Base-by-base conservation (phyloP, 1,140 invertebrate species). In the Leguminivora glycinivorella region DNA sequence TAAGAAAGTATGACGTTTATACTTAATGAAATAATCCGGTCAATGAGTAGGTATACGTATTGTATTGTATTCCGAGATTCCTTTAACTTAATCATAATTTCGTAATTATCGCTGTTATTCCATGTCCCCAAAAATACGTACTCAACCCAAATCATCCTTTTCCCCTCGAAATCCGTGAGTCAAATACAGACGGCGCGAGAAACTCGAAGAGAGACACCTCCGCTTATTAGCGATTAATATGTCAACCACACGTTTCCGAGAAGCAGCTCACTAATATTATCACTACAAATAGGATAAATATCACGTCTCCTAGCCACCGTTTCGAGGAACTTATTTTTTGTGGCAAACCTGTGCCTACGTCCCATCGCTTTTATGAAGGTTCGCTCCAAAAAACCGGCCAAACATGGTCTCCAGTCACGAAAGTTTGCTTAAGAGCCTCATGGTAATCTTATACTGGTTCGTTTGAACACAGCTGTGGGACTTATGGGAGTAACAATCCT, bases 151-250 rank as follows among this genome's bases (percentile, higher is more conserved):
- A 52, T 52, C 47, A 52, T 17, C 47, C 9, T 52, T 52, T 52
- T 52, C 17, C 43, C 9, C 43, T 52, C 47, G n/a, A 43, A 43
- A 52, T 52, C 47, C 47, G 19, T 52, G 47, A 52, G 47, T 52
- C 47, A 52, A 52, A 52, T 52, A 52, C 47, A 52, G 47, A 52
- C 47, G 43, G 9, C 19, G 40, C 40, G 47, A 52, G 47, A 52
- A 52, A 52, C 47, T 52, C 58, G 56, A 22, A 14, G 67, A 73
- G 67, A 26, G 74, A 72, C 43, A 73, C 71, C 60, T 74, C 67
- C 29, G 56, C 69, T 74, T 80, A 78, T 81, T 80, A 79, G 79
- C 81, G 85, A 86, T 88, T 84, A 87, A 88, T 84, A 84, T 81
- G 86, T 87, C 82, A 81, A 67, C 75, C 72, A 70, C 75, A 76